phyloP scores from a whole-genome alignment of 2,888 invertebrate genomes.

The Lochmaea crataegi region DNA sequence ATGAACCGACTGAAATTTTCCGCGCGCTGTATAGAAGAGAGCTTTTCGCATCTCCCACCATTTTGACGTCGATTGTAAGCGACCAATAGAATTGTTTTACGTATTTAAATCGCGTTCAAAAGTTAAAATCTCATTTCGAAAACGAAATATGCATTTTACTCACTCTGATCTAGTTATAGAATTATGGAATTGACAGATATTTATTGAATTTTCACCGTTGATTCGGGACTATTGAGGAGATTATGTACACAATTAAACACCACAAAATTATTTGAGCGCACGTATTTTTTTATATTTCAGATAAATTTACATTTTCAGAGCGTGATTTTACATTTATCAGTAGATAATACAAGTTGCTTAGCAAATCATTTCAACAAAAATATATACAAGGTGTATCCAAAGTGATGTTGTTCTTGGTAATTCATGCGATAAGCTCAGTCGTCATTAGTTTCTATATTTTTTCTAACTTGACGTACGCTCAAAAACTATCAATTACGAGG shows the following conservation, averaged over 20 bases:
- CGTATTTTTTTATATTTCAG: neutral
- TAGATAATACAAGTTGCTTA: too few relatives aligned
- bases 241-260: neutral
- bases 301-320: neutral
- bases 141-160: conserved; percentile 10
- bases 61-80: conserved; percentile 58
- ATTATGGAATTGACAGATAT: conserved; percentile 15
- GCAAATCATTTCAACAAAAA: too few relatives aligned
- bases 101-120: conserved; percentile 47
- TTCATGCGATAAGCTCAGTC: too few relatives aligned
- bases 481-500: too few relatives aligned
- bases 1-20: conserved; percentile 59
- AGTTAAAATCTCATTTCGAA: conserved; percentile 38
- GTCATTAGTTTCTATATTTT: too few relatives aligned
- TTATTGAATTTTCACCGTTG: neutral
- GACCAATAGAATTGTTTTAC: conserved; percentile 58
- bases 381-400: too few relatives aligned
- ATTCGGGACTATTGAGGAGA: neutral
- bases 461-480: too few relatives aligned
- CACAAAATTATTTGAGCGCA: neutral
- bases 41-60: conserved; percentile 59
- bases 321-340: too few relatives aligned
- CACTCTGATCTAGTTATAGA: conserved; percentile 10
- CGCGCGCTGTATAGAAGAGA: conserved; percentile 57
- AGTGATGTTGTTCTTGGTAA: too few relatives aligned